Evolutionary conservation across 2,888 invertebrate genomes (phyloP).

Genomic region (Acanthococcus lagerstroemiae): DNA sequence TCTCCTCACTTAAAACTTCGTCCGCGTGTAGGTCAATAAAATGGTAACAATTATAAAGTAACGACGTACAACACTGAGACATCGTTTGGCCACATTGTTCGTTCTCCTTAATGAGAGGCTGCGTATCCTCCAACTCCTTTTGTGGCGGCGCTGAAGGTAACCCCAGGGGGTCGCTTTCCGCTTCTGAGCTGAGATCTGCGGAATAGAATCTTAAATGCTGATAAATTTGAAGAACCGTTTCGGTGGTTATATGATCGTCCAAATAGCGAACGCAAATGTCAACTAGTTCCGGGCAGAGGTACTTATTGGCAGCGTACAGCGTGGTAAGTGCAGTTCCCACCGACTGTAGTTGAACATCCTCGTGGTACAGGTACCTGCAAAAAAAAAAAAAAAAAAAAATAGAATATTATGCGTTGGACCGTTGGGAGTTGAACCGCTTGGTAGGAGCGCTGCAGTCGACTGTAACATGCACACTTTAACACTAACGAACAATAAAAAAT

Average conservation of each 20-base stretch:
- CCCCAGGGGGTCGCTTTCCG: not conserved
- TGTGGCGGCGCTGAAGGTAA: conserved; percentile 15
- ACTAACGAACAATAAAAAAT: too few species aligned
- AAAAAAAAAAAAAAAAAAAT: conserved; percentile 33
- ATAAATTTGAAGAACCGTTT: conserved; percentile 56
- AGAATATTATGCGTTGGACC: not conserved
- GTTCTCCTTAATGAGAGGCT: conserved; percentile 30
- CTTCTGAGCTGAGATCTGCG: conserved; percentile 34
- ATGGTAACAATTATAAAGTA: conserved; percentile 57
- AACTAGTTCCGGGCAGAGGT: conserved; percentile 59
- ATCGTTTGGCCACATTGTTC: conserved; percentile 34
- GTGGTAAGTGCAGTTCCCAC: conserved; percentile 57
- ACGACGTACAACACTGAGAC: conserved; percentile 46
- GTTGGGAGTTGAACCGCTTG: too few species aligned
- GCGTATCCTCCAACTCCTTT: conserved; percentile 11
- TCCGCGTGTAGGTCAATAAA: conserved; percentile 52
- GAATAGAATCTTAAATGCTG: conserved; percentile 42
- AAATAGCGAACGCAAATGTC: conserved; percentile 57
- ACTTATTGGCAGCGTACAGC: conserved; percentile 63
- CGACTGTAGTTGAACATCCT: conserved; percentile 52
- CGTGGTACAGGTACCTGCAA: conserved; percentile 53
- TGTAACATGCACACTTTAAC: too few species aligned
- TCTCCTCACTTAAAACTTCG: conserved; percentile 47
- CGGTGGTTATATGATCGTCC: conserved; percentile 52
- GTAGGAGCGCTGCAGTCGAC: too few species aligned